A percentile compares a stretch with the other conserved stretches of the same genome.
Conservation (phyloP, 2,113 vertebrate species). For the Anguilla japonica region DNA sequence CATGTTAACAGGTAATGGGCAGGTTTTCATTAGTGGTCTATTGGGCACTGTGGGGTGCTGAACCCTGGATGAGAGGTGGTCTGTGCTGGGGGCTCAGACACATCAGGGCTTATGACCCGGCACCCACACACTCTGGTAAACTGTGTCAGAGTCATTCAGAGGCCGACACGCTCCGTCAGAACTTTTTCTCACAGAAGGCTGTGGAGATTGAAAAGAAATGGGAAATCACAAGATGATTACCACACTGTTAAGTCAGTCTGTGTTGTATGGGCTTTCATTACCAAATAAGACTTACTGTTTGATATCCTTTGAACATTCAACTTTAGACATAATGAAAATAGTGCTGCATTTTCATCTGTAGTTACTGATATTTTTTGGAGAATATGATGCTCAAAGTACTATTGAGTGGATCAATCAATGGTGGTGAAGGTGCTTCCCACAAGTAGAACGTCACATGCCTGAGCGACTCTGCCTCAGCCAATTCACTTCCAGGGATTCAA, state of each 20-base stretch:
- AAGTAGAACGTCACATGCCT: not conserved
- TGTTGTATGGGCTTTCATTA: not conserved
- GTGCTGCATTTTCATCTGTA: too few relatives aligned
- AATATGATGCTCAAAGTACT: too few relatives aligned
- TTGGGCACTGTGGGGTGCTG: not conserved
- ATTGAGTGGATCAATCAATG: too few relatives aligned
- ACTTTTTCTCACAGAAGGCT: not conserved
- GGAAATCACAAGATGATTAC: not conserved
- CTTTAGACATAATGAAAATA: too few relatives aligned
- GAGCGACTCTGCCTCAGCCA: too few relatives aligned
- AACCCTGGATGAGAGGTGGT: not conserved
- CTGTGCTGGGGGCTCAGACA: not conserved
- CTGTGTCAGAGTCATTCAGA: not conserved
- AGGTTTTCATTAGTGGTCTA: not conserved
- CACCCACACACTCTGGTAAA: not conserved
- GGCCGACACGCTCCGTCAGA: not conserved
- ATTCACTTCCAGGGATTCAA: too few relatives aligned
- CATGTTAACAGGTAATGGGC: not conserved
- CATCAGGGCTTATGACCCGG: not conserved
- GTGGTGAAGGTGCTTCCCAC: not conserved
- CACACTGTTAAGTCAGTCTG: not conserved
- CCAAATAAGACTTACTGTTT: too few relatives aligned
- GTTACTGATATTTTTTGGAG: too few relatives aligned
- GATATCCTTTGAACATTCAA: too few relatives aligned
- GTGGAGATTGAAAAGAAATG: not conserved